phyloP scores from a whole-genome alignment of 2,797 vertebrate genomes.

The Cryptoblepharus egeriae region DNA sequence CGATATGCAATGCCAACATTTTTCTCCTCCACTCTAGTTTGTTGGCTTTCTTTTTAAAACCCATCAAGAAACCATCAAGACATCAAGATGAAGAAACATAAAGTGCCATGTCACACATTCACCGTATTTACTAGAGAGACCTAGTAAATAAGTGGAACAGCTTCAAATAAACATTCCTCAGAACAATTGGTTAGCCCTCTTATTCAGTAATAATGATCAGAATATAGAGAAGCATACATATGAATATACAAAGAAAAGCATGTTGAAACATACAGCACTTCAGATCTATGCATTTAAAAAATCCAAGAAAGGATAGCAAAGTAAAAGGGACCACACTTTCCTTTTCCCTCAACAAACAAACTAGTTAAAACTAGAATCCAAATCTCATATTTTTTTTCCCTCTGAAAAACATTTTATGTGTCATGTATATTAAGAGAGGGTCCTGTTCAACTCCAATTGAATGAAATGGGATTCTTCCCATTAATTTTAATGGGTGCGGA shows the following conservation, averaged over 20 bases:
- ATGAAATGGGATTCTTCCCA: neutral
- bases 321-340: neutral
- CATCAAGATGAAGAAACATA: too few species aligned
- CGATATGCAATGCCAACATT: too few species aligned
- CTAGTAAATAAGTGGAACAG: too few species aligned
- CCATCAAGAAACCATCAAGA: too few species aligned
- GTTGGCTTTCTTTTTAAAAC: too few species aligned
- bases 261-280: neutral
- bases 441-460: neutral
- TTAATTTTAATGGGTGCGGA: slow-evolving; percentile 18
- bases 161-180: neutral
- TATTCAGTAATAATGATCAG: neutral
- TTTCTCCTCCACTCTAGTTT: too few species aligned
- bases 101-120: too few species aligned
- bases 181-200: neutral
- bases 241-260: too few species aligned
- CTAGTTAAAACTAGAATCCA: neutral
- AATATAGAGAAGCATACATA: too few species aligned
- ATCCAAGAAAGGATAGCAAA: neutral
- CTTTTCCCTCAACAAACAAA: neutral
- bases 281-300: neutral
- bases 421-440: neutral
- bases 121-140: too few species aligned
- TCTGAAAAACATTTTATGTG: slow-evolving; percentile 18
- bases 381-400: neutral